phyloP scores from a whole-genome alignment of 2,113 vertebrate genomes.

The Vanacampus margaritifer region DNA sequence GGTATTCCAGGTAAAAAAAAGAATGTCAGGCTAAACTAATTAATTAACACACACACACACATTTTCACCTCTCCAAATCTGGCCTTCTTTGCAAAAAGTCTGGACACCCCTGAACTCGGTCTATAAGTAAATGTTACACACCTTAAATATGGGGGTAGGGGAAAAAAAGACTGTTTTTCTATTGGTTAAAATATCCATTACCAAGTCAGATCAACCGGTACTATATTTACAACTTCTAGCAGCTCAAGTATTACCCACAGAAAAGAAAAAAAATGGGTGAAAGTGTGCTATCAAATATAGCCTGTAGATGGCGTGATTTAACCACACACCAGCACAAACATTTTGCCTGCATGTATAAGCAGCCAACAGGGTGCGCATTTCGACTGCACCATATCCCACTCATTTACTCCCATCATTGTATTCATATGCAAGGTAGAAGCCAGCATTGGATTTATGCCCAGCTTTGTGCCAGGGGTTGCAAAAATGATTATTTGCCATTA shows the following conservation, averaged over 20 bases:
- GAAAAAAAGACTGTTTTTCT: no score
- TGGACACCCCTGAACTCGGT: no score
- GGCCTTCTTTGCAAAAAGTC: no score
- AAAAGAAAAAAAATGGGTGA: not conserved
- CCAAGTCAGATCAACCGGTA: no score
- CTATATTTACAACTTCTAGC: no score
- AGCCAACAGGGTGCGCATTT: slow-evolving; percentile 17
- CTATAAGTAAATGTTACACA: no score
- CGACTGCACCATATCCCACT: not conserved
- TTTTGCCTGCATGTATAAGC: slow-evolving; percentile 4
- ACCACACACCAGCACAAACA: not conserved
- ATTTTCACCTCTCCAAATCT: no score
- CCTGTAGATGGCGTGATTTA: slow-evolving; percentile 34
- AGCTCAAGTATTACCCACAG: not conserved
- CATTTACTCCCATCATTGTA: not conserved
- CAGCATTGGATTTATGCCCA: slow-evolving; percentile 19
- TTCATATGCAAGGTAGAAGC: slow-evolving; percentile 15
- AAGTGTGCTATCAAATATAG: not conserved
- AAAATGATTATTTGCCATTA: slow-evolving; percentile 57
- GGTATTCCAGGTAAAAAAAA: no score
- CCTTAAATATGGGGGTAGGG: no score
- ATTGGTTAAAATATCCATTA: no score
- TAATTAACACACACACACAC: no score
- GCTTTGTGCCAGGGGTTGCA: slow-evolving; percentile 28
- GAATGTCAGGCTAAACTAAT: no score